Evolutionary conservation across 2,113 vertebrate genomes (phyloP).

Genomic region (Tyto alba): DNA sequence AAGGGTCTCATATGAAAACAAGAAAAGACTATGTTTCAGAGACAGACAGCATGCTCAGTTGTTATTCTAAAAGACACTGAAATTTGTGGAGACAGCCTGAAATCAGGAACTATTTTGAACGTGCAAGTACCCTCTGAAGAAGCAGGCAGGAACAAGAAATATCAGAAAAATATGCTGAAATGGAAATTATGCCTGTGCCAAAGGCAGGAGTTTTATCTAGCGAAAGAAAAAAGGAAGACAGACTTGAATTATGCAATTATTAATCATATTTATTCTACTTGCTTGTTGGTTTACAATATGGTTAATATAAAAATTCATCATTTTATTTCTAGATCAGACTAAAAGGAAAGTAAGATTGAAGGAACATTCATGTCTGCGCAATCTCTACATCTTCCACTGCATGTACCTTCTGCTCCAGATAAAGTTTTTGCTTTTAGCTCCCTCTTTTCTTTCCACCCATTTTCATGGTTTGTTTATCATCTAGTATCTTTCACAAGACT

Average conservation of each 20-base stretch:
- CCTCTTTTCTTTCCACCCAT: not conserved
- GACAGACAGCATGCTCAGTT: not conserved
- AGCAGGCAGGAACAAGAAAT: not conserved
- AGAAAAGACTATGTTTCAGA: not conserved
- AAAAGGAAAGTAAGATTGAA: not conserved
- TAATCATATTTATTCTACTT: not conserved
- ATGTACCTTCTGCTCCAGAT: not conserved
- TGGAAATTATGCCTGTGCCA: not conserved
- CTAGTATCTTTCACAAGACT: not conserved
- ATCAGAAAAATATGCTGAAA: not conserved
- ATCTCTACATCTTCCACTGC: not conserved
- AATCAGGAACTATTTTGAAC: not conserved
- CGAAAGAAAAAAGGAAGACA: not conserved
- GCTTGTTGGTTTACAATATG: not conserved
- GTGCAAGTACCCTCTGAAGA: not conserved
- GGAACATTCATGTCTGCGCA: not conserved
- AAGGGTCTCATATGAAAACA: not conserved
- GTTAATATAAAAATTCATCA: not conserved
- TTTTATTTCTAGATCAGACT: not conserved
- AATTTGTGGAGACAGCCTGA: not conserved
- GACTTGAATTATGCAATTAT: not conserved
- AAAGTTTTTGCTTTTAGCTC: not conserved
- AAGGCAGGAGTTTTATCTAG: not conserved
- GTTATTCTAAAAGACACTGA: not conserved
- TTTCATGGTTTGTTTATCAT: not conserved